Evolutionary conservation across 2,888 invertebrate species (phyloP).

Genomic region (Platycheirus rosarum): DNA sequence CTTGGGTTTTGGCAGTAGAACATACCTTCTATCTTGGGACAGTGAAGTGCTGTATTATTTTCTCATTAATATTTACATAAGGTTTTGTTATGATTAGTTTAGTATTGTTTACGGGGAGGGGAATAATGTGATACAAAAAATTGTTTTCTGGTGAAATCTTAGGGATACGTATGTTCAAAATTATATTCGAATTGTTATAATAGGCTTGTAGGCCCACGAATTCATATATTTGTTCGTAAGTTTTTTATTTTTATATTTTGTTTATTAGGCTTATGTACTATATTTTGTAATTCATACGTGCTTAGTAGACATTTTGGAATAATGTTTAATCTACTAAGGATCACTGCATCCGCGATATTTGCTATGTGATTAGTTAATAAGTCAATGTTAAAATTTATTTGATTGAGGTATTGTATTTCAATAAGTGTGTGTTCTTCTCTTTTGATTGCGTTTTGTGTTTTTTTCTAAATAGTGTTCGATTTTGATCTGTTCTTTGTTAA

Average conservation of each 20-base stretch:
- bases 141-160: slow-evolving; percentile 6
- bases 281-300: slow-evolving; percentile 23
- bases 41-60: slow-evolving; percentile 29
- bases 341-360: slow-evolving; percentile 27
- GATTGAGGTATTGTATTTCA: slow-evolving; percentile 43
- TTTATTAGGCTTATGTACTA: slow-evolving; percentile 18
- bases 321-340: slow-evolving; percentile 30
- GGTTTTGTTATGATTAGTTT: slow-evolving; percentile 27
- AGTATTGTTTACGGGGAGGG: too few species aligned
- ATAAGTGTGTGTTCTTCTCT: slow-evolving; percentile 27
- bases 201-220: slow-evolving; percentile 47
- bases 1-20: too few species aligned
- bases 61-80: slow-evolving; percentile 1
- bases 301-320: slow-evolving; percentile 41
- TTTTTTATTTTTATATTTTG: slow-evolving; percentile 25
- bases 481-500: slow-evolving; percentile 41
- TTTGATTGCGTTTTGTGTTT: slow-evolving; percentile 42
- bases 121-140: slow-evolving; percentile 30
- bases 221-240: slow-evolving; percentile 55
- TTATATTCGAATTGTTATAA: slow-evolving; percentile 42
- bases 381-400: too few species aligned
- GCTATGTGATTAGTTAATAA: slow-evolving; percentile 15
- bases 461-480: slow-evolving; percentile 28
- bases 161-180: slow-evolving; percentile 40
- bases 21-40: too few species aligned